Base-by-base conservation (phyloP, 2,113 vertebrate genomes). In the Bufo bufo region DNA sequence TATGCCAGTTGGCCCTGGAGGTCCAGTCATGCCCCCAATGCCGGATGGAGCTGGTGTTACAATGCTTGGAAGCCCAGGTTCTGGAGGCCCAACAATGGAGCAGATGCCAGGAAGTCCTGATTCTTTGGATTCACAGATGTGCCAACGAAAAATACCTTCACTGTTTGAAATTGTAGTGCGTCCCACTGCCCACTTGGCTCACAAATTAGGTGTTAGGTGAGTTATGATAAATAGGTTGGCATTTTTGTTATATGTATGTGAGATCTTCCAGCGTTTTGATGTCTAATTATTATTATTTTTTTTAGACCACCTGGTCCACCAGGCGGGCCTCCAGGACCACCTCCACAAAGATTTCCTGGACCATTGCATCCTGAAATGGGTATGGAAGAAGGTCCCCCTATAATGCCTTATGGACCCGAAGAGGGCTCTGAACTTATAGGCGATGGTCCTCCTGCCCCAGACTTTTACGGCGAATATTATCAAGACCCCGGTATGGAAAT, bases 121-220 rank as follows among this genome's bases (percentile, higher is more conserved):
- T 92, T 91, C 93, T 33, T 91, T 94, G 91, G 95, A 93, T 89
- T 93, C 94, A 45, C 87, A 89, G 47, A 84, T 88, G 87, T 89
- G 81, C 0, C 94, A 95, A 50, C 96, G 96, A 91, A 99, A 99
- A 92, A 99, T 99, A 78, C 98, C 98, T 0, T 99, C 98, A 0
- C 91, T 99, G 63, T 99, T 99, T 65, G 98, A 99, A 93, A 97
- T 99, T 4, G 97, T 98, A 71, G 98, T 99, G 10, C 95, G 98
- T 69, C 98, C 98, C 10, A 99, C 97, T 0, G 97, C 96, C 75
- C 97, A 99, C 90, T 92, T 99, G 90, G 98, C 97, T 0, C 97
- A 99, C 90, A 99, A 99, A 77, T 93, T 99, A 88, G 97, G 97
- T 0, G 97, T 97, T 49, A 97, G 97, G 97, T 99, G 85, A 89